Conservation (phyloP, 2,113 vertebrate genomes). For the Egretta garzetta region DNA sequence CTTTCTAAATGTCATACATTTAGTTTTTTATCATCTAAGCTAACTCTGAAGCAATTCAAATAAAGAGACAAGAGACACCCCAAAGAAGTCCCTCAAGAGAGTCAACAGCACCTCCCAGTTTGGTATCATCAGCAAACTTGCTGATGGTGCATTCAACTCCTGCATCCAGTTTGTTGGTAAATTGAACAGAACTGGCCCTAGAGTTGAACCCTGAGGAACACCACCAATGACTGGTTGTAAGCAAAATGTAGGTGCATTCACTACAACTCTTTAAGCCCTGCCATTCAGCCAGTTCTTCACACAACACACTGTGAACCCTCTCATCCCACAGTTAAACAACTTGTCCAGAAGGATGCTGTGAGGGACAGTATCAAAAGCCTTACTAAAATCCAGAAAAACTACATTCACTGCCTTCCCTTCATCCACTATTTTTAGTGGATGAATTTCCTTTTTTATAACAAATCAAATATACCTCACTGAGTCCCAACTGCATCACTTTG, state of each 20-base stretch:
- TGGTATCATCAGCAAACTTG: background rate
- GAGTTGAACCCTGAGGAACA: background rate
- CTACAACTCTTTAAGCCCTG: background rate
- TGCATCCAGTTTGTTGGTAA: background rate
- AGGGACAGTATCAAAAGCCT: background rate
- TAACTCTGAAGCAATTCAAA: background rate
- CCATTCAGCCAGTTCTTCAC: background rate
- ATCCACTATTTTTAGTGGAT: background rate
- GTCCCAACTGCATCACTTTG: background rate
- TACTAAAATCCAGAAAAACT: background rate
- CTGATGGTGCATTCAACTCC: background rate
- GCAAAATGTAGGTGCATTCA: background rate
- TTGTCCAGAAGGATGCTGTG: background rate
- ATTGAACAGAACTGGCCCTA: background rate
- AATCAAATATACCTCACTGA: background rate
- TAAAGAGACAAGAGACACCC: background rate
- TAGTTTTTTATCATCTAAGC: background rate
- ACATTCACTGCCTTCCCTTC: background rate
- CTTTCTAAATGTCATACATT: background rate
- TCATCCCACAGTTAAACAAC: background rate
- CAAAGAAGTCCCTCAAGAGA: background rate
- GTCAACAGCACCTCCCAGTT: background rate
- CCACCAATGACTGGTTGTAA: fast-evolving
- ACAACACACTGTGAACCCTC: fast-evolving
- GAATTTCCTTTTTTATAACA: background rate